Evolutionary conservation across 2,113 vertebrate species (phyloP).

Genomic region (Pterocles burchelli): DNA sequence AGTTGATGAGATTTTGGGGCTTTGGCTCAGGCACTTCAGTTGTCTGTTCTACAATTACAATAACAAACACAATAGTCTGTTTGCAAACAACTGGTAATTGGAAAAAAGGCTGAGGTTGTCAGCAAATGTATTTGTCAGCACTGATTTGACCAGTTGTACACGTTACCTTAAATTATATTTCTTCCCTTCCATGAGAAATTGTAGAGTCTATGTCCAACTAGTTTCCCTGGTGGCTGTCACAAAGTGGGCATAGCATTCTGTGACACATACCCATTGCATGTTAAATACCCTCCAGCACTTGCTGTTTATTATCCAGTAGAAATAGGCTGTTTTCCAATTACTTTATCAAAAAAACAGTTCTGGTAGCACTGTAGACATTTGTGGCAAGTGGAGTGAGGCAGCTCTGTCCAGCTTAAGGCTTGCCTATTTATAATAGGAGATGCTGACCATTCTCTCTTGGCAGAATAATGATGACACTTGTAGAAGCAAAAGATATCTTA

Average conservation of each 20-base stretch:
- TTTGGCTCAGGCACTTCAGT: slow-evolving; percentile 36
- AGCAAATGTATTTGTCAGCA: slow-evolving; percentile 27
- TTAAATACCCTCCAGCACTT: slow-evolving; percentile 24
- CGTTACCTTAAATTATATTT: slow-evolving; percentile 49
- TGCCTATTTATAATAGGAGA: background rate
- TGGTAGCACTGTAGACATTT: background rate
- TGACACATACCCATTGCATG: background rate
- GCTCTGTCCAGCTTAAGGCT: background rate
- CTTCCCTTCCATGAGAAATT: background rate
- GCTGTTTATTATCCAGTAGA: background rate
- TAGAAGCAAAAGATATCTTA: background rate
- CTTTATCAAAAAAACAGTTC: slow-evolving; percentile 7
- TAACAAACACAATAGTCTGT: slow-evolving; percentile 39
- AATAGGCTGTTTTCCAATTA: slow-evolving; percentile 1
- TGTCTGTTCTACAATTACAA: slow-evolving; percentile 33
- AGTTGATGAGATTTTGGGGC: background rate
- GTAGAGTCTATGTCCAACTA: background rate
- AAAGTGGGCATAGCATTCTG: background rate
- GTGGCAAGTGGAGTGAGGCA: background rate
- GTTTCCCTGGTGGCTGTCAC: slow-evolving; percentile 2
- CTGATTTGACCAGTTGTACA: slow-evolving; percentile 15
- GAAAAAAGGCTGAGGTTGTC: slow-evolving; percentile 35
- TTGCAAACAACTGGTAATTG: slow-evolving; percentile 59
- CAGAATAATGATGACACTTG: background rate
- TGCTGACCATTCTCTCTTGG: background rate